Base-by-base conservation (phyloP, 1,140 invertebrate genomes). In the Bombus ignitus region DNA sequence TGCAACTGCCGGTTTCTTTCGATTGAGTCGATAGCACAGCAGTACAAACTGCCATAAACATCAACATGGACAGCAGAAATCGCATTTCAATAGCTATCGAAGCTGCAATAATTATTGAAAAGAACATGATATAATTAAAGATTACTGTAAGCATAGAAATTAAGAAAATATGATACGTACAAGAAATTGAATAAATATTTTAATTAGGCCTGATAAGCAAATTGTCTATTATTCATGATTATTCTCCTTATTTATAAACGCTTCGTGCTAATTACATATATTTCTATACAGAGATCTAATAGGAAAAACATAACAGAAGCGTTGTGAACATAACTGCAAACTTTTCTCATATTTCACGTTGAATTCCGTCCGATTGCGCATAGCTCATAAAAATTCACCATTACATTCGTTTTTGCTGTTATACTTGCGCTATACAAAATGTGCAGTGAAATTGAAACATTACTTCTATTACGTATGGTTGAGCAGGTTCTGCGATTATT, bases 401-500 rank as follows among this genome's bases (percentile, higher is more conserved):
- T 78, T 66, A 66, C 39, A 44, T 66, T 78, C 76, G 76, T 78
- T 78, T 75, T 66, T 59, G 15, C 76, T 44, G 59, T 66, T 78
- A 44, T 78, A 78, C n/a, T 78, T 65, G 76, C 8, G 39, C 76
- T 22, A 62, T 42, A 62, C 37, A 44, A 78, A 78, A 78, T 66
- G 76, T 65, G n/a, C n/a, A 65, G 59, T 42, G 59, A 78, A 78
- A 78, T 78, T 78, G 76, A 78, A 78, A 78, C 59, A 78, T 78
- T 78, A 42, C 76, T 78, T 44, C 59, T 66, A 78, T 66, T 65
- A 78, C 76, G 39, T 32, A 44, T 22, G 59, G 76, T 44, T 65
- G 39, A 66, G 59, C 59, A 39, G 76, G 59, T 44, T 42, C 59
- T 44, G 35, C 59, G 39, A 78, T 65, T 66, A 42, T 39, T 66